Evolutionary conservation across 2,797 vertebrate genomes (phyloP).

Genomic region (Alcedo quadribrachys): DNA sequence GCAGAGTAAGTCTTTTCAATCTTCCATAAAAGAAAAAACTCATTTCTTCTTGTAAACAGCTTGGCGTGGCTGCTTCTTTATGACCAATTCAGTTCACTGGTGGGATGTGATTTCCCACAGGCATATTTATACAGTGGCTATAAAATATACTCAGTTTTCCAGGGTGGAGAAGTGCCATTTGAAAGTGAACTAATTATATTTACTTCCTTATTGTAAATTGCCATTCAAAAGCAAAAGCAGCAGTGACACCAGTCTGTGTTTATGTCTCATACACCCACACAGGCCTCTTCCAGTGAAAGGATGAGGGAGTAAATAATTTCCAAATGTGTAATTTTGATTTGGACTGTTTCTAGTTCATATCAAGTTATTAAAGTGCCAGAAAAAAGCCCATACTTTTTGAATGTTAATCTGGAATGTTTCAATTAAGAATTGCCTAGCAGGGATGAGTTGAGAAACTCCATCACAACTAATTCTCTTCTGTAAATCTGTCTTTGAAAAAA

Average conservation of each 20-base stretch:
- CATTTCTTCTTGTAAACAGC: background rate
- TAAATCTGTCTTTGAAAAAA: background rate
- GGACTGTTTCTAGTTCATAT: background rate
- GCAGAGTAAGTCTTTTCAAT: background rate
- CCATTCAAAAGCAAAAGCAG: background rate
- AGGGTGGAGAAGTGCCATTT: background rate
- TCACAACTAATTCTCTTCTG: background rate
- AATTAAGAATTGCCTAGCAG: background rate
- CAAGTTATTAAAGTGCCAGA: background rate
- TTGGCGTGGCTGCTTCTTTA: background rate
- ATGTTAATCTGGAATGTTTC: background rate
- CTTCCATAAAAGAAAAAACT: background rate
- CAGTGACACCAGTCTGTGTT: background rate
- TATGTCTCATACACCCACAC: background rate
- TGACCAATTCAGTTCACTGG: background rate
- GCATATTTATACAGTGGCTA: background rate
- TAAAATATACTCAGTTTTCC: constrained; percentile 1
- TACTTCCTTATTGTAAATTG: background rate
- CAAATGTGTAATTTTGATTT: background rate
- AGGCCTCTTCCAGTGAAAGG: background rate
- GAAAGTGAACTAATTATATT: constrained; percentile 9
- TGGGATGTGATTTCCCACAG: background rate
- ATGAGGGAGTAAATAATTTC: background rate
- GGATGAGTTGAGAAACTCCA: background rate
- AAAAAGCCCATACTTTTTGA: background rate